These are phyloP conservation scores for Trachelus troglodyta DNA, from an alignment of 2,888 invertebrate genomes.

Conservation along the genomic window DNA sequence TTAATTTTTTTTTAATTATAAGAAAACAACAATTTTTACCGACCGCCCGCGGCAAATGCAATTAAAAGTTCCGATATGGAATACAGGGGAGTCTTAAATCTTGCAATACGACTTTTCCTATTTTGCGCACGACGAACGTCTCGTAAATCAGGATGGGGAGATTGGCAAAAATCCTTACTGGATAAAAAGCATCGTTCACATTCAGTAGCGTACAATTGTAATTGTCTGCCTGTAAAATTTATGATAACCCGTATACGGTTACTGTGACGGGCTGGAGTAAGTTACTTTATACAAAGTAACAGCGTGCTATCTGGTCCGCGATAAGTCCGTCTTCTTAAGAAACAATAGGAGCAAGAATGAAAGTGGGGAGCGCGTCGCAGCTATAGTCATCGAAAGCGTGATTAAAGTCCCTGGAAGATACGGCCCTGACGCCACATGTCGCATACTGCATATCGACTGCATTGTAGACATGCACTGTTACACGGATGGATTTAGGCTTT, in stretches of 20 bases:
- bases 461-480: constrained; percentile 16
- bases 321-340: background rate
- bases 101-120: background rate
- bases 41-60: background rate
- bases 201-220: no score
- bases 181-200: no score
- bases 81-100: background rate
- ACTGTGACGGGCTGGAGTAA: background rate
- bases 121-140: background rate
- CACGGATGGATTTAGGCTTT: constrained; percentile 24
- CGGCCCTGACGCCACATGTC: constrained; percentile 21
- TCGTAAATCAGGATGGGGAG: no score
- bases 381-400: background rate
- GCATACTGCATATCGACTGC: constrained; percentile 27
- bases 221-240: background rate
- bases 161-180: no score
- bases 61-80: background rate
- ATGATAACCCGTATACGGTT: background rate
- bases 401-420: constrained; percentile 10
- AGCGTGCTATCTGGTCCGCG: background rate
- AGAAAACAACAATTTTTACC: background rate
- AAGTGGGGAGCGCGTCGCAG: background rate
- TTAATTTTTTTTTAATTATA: background rate
- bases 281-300: background rate
- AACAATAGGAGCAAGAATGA: background rate